Base-by-base conservation (phyloP, 2,888 invertebrate genomes). In the Trypoxylon attenuatum region DNA sequence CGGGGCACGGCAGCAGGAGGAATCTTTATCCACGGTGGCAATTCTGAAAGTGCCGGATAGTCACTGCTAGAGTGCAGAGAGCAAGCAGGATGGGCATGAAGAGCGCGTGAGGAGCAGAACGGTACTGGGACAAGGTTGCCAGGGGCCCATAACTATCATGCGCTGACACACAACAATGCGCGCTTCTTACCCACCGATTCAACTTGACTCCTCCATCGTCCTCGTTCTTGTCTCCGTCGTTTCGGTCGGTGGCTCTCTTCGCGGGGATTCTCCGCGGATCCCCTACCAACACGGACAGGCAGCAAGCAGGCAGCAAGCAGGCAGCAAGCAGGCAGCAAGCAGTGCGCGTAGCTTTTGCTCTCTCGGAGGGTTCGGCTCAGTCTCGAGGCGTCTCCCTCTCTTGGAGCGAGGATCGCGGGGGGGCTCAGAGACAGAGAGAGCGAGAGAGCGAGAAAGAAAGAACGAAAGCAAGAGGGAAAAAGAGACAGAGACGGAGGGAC, bases 71-170 rank as follows among this genome's bases (percentile, higher is more conserved):
- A 13, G 33, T 5, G 10, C 33, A 13, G 13, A 43, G 25, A 33
- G 23, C 29, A 25, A 45, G 51, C 39, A 50, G 55, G 51, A 61
- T 51, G 60, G 51, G 56, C 69, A 27, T 39, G n/a, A n/a, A n/a
- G n/a, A n/a, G n/a, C n/a, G n/a, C n/a, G n/a, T n/a, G n/a, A n/a
- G n/a, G 60, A 67, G 63, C 69, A 65, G 74, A 76, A 71, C 74
- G 81, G 77, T 82, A 85, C 84, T 84, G 84, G 84, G 84, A 85
- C 85, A 85, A 85, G 85, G 85, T 83, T 85, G 83, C 79, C 81
- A 67, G 79, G 77, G 83, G 77, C 79, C 83, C 83, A 84, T 84
- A 84, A 84, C 84, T 83, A 84, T 84, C 81, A 76, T 66, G 70
- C 63, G 76, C 78, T 78, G 79, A 79, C 81, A 81, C 72, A 82